These are phyloP conservation scores for Mus musculus DNA, from an alignment of 2,113 vertebrate genomes.

Conservation along the genomic window GRCm39 chr2:162093001-162093500, in stretches of 20 bases:
- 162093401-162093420: neutral
- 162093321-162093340: neutral
- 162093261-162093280: neutral
- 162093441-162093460: conserved; percentile 69
- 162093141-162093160: conserved; percentile 17
- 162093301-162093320: neutral
- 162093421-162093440: conserved; percentile 60
- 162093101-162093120: neutral
- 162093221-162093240: neutral
- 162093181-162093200: neutral
- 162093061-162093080: neutral
- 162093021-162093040: neutral
- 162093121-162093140: neutral
- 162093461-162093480: conserved; percentile 57
- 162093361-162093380: neutral
- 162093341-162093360: neutral
- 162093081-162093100: neutral
- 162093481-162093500: conserved; percentile 69
- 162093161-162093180: neutral
- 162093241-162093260: conserved; percentile 27
- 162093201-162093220: conserved; percentile 1
- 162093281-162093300: neutral
- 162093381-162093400: neutral
- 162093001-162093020: neutral
- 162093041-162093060: neutral